These are phyloP conservation scores for Anoplolepis gracilipes DNA, from an alignment of 1,140 invertebrate species.

Conservation along the genomic window DNA sequence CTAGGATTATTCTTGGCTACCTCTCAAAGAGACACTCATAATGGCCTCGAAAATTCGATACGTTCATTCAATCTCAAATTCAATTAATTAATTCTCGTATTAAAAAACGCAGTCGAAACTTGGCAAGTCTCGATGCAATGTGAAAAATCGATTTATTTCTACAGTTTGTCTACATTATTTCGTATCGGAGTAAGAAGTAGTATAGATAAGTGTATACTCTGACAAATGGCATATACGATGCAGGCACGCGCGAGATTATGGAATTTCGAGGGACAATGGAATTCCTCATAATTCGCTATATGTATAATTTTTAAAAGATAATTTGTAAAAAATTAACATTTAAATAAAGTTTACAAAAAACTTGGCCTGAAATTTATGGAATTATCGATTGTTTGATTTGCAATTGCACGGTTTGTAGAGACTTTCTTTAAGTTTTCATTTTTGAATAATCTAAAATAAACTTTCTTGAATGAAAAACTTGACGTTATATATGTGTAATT, in stretches of 20 bases:
- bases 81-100: constrained; percentile 54
- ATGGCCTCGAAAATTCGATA: too few relatives aligned
- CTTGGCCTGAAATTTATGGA: too few relatives aligned
- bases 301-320: neutral
- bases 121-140: constrained; percentile 42
- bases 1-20: neutral
- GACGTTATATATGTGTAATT: too few relatives aligned
- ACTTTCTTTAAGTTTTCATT: too few relatives aligned
- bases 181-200: neutral
- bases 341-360: too few relatives aligned
- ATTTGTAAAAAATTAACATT: too few relatives aligned
- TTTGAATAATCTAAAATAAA: too few relatives aligned
- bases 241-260: neutral
- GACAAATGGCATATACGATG: neutral
- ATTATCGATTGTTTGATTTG: too few relatives aligned
- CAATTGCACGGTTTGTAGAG: too few relatives aligned
- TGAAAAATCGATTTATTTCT: constrained; percentile 11
- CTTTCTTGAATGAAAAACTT: too few relatives aligned
- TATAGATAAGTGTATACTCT: neutral
- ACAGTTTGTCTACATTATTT: neutral
- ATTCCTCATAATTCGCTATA: neutral
- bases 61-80: neutral
- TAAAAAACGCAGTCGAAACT: constrained; percentile 58
- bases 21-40: neutral
- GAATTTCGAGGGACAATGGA: neutral